Evolutionary conservation across 2,797 vertebrate genomes (phyloP).

Genomic region (Glyptemys insculpta): DNA sequence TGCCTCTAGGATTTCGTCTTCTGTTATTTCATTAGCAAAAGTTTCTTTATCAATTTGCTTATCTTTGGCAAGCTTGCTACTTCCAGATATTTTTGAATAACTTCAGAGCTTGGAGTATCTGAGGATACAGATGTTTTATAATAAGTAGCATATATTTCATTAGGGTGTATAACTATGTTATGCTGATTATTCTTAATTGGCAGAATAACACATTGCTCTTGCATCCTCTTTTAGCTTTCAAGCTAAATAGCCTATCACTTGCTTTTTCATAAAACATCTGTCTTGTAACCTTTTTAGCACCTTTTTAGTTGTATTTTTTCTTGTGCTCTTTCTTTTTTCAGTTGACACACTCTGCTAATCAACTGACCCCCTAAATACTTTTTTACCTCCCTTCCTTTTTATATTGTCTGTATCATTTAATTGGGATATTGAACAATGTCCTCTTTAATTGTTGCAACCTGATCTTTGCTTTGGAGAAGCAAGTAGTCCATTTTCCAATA

Average conservation of each 20-base stretch:
- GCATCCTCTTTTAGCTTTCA: not conserved
- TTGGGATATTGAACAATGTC: not conserved
- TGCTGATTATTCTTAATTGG: not conserved
- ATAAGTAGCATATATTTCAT: not conserved
- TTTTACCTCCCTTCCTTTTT: not conserved
- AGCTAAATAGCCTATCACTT: not conserved
- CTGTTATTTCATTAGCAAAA: not conserved
- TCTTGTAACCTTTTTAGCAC: not conserved
- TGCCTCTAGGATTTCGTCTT: not conserved
- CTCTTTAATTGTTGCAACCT: not conserved
- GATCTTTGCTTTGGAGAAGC: not conserved
- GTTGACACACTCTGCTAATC: not conserved
- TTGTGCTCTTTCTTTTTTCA: not conserved
- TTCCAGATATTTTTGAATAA: not conserved
- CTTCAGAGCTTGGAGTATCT: not conserved
- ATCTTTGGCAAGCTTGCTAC: not conserved
- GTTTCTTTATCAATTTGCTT: not conserved
- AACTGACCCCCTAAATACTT: not conserved
- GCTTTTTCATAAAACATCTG: not conserved
- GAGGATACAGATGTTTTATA: not conserved
- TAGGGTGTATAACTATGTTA: not conserved
- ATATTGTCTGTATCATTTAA: not conserved
- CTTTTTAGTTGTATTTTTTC: not conserved
- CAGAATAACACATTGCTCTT: not conserved
- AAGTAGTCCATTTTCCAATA: not conserved